Percentiles rank a stretch among this genome's conserved stretches.
These are phyloP conservation scores for Amphimallon solstitiale DNA, from an alignment of 2,888 invertebrate species.

Conservation along the genomic window DNA sequence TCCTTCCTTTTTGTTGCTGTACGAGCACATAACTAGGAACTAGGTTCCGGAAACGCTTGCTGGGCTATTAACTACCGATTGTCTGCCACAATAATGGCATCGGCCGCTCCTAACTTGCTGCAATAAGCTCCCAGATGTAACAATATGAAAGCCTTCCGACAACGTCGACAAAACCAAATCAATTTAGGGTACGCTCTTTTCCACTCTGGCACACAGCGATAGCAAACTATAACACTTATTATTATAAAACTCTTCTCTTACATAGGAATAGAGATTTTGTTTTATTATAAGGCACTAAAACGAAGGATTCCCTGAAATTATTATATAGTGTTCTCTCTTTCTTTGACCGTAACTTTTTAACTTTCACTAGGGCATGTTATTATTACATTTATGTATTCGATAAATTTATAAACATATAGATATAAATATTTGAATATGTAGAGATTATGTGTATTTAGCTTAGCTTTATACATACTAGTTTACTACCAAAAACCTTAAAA, in stretches of 20 bases:
- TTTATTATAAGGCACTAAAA: neutral
- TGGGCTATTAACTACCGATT: slow-evolving; percentile 55
- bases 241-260: slow-evolving; percentile 10
- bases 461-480: no score
- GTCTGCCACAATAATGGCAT: slow-evolving; percentile 50
- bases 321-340: no score
- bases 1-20: slow-evolving; percentile 7
- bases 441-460: no score
- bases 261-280: neutral
- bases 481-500: no score
- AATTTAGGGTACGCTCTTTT: slow-evolving; percentile 22
- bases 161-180: slow-evolving; percentile 23
- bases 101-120: slow-evolving; percentile 46
- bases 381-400: no score
- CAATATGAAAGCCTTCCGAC: slow-evolving; percentile 29
- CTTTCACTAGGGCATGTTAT: no score
- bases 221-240: slow-evolving; percentile 3
- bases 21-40: slow-evolving; percentile 27
- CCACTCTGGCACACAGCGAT: slow-evolving; percentile 2
- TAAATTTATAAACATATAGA: no score
- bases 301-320: no score
- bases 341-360: no score
- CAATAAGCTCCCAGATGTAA: slow-evolving; percentile 25
- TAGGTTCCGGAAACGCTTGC: slow-evolving; percentile 50
- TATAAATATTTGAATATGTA: no score